These are phyloP conservation scores for Agelastica alni DNA, from an alignment of 2,888 invertebrate genomes.

Conservation along the genomic window DNA sequence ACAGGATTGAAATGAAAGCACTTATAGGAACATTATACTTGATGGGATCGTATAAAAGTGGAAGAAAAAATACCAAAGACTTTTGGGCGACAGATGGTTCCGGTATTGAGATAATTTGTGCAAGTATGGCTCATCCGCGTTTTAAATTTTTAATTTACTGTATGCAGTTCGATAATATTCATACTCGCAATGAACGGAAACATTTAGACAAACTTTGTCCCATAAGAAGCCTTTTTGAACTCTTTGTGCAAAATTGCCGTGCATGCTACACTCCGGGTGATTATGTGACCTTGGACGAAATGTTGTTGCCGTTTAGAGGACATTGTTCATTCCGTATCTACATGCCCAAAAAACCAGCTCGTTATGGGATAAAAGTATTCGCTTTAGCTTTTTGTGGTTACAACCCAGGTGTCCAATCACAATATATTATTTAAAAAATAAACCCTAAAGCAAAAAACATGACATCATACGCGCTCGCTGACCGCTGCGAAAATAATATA, in stretches of 20 bases:
- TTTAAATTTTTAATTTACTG: slow-evolving; percentile 2
- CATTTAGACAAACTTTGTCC: neutral
- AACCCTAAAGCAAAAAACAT: too few relatives aligned
- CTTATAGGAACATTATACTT: neutral
- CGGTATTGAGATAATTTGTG: neutral
- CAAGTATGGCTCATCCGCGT: neutral
- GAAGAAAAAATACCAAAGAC: neutral
- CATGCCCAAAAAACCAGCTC: neutral
- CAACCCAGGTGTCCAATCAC: too few relatives aligned
- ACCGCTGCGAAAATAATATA: too few relatives aligned
- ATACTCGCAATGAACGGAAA: neutral
- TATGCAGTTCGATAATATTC: slow-evolving; percentile 1
- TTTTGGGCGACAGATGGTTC: neutral
- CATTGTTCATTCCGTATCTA: neutral
- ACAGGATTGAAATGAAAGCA: too few relatives aligned
- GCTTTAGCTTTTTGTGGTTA: too few relatives aligned
- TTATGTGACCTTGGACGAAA: neutral
- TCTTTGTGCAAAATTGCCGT: neutral
- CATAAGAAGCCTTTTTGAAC: neutral
- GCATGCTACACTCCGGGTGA: neutral
- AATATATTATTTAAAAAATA: too few relatives aligned
- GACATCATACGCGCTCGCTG: too few relatives aligned
- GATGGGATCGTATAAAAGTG: neutral
- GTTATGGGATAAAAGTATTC: too few relatives aligned
- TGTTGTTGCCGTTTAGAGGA: neutral